Evolutionary conservation across 2,888 invertebrate species (phyloP), one percentile per base, ranked within the genome.

Genomic region (Metalampra italica): DNA sequence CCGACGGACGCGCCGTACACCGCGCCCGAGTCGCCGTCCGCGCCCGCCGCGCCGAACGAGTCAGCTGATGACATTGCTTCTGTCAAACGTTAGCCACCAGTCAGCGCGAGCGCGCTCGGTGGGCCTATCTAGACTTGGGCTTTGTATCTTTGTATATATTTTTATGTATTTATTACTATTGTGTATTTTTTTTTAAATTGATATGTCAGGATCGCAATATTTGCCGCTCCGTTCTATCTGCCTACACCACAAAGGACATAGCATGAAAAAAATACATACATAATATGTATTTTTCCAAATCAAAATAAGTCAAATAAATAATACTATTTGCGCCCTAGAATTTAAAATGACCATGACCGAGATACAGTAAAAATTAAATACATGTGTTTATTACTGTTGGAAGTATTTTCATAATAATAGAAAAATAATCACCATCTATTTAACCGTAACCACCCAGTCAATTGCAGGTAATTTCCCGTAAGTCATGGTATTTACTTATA

Each of bases 61-160:
- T 91, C 90, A 50, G 82, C 83, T 71, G 82, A 74, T 50, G 85
- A 85, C 61, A 90, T 55, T 48, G 69, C 59, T 34, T 82, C 89
- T 89, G 87, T 80, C 70, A 75, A 80, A 71, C 45, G 8, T 13
- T 7, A 59, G 57, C 59, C 55, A 60, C 66, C 59, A 55, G 75
- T 80, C 63, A 82, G 68, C 65, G 60, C 58, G 54, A 47, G 66
- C 68, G 62, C 62, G 49, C 51, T 62, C 74, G 63, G 44, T 54
- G 66, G 75, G 68, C 78, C 64, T 60, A 53, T 66, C 70, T 71
- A 71, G 69, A 61, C 61, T 47, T 50, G 63, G 68, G 69, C 55
- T 67, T 70, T 70, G 57, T 52, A 44, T 49, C 55, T 59, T 59
- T 37, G 49, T n/a, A n/a, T n/a, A n/a, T n/a, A n/a, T n/a, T n/a